These are phyloP conservation scores for Pollachius pollachius DNA, from an alignment of 2,113 vertebrate species.

Conservation along the genomic window DNA sequence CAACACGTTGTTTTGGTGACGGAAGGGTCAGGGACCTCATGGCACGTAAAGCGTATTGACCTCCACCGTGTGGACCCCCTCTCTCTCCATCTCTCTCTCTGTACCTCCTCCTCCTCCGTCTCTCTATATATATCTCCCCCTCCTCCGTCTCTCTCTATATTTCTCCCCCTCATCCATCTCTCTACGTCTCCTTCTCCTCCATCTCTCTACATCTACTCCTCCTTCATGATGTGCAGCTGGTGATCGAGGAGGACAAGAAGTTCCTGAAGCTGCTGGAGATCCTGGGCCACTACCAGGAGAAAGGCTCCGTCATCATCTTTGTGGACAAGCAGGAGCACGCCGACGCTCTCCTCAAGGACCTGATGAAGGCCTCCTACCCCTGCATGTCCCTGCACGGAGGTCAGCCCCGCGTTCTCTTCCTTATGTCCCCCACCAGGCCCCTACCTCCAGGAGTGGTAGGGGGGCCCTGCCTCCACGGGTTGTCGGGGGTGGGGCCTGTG, in stretches of 20 bases:
- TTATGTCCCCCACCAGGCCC: not conserved
- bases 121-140: not conserved
- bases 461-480: too few relatives aligned
- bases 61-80: not conserved
- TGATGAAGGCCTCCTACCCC: constrained; percentile 98
- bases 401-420: constrained; percentile 39
- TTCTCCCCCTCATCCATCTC: not conserved
- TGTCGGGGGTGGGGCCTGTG: not conserved
- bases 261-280: constrained; percentile 96
- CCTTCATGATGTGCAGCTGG: constrained; percentile 74
- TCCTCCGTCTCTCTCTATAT: not conserved
- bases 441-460: not conserved
- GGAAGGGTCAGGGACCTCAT: too few relatives aligned
- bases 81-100: not conserved
- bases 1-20: too few relatives aligned
- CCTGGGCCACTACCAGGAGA: constrained; percentile 96
- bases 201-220: not conserved
- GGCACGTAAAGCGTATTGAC: too few relatives aligned
- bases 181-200: too few relatives aligned
- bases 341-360: constrained; percentile 89
- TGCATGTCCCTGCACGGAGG: constrained; percentile 99
- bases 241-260: constrained; percentile 96
- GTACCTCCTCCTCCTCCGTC: not conserved
- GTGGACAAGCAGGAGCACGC: constrained; percentile 98
- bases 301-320: constrained; percentile 95